A percentile compares a stretch with the other conserved stretches of the same genome.
Evolutionary conservation across 2,888 invertebrate species (phyloP).

Genomic region (Heliconius hortense): DNA sequence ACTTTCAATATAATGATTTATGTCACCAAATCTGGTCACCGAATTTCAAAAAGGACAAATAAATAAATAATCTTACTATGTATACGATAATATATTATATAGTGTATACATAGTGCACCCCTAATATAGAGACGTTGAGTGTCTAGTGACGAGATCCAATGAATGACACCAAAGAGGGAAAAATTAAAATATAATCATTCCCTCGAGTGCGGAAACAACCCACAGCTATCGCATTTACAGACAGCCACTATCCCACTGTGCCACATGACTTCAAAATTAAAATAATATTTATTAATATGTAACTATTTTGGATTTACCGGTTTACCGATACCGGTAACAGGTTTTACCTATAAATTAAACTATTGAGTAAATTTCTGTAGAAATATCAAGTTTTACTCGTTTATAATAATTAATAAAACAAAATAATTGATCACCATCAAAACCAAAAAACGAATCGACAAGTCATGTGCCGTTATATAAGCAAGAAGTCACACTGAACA

Average conservation of each 20-base stretch:
- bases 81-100: no score
- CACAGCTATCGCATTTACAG: not conserved
- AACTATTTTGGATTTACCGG: no score
- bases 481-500: constrained; percentile 4
- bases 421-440: not conserved
- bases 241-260: not conserved
- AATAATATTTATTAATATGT: no score
- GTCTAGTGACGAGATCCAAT: no score
- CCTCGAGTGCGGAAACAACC: not conserved
- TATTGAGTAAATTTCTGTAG: not conserved
- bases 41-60: not conserved
- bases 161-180: no score
- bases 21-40: not conserved
- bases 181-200: not conserved
- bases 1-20: not conserved
- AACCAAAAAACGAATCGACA: not conserved
- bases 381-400: not conserved
- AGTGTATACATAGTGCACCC: no score
- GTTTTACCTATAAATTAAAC: no score
- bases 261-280: no score
- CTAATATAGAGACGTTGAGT: no score
- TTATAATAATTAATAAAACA: not conserved
- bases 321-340: no score
- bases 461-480: not conserved
- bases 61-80: not conserved